Conservation (phyloP, 2,888 invertebrate genomes). For the Limnephilus lunatus region DNA sequence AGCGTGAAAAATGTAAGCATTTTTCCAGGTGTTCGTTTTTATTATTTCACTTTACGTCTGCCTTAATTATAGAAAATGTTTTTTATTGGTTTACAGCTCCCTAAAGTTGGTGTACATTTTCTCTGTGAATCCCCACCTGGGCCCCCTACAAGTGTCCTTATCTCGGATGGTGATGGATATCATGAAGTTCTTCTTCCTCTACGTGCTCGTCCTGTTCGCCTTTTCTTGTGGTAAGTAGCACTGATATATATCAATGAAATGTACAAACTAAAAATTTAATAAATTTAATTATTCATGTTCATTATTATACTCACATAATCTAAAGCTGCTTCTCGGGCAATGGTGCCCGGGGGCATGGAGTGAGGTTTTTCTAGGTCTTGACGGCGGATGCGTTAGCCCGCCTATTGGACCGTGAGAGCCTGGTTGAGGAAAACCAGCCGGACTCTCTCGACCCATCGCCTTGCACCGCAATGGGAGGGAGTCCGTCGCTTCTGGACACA, state of each 20-base stretch:
- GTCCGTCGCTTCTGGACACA: too few relatives aligned
- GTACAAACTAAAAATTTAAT: background rate
- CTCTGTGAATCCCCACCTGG: conserved; percentile 97
- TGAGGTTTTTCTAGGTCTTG: too few relatives aligned
- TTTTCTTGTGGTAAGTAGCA: conserved; percentile 92
- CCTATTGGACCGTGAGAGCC: too few relatives aligned
- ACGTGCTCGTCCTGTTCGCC: conserved; percentile 93
- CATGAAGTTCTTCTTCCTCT: conserved; percentile 96
- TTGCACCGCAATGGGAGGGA: too few relatives aligned
- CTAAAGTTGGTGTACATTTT: conserved; percentile 98
- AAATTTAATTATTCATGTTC: background rate
- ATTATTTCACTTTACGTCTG: background rate
- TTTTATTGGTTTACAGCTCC: conserved; percentile 80
- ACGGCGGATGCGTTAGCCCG: too few relatives aligned
- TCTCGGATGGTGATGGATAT: conserved; percentile 97
- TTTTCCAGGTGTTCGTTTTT: background rate
- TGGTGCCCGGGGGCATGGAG: too few relatives aligned
- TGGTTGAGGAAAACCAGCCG: too few relatives aligned
- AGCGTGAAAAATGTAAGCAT: background rate
- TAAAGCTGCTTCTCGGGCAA: background rate
- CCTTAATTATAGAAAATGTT: background rate
- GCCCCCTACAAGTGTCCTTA: conserved; percentile 96
- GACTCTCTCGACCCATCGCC: too few relatives aligned
- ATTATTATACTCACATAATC: background rate
- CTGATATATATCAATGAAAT: background rate